Base-by-base conservation (phyloP, 2,888 invertebrate species). In the Zaprionus bogoriensis region DNA sequence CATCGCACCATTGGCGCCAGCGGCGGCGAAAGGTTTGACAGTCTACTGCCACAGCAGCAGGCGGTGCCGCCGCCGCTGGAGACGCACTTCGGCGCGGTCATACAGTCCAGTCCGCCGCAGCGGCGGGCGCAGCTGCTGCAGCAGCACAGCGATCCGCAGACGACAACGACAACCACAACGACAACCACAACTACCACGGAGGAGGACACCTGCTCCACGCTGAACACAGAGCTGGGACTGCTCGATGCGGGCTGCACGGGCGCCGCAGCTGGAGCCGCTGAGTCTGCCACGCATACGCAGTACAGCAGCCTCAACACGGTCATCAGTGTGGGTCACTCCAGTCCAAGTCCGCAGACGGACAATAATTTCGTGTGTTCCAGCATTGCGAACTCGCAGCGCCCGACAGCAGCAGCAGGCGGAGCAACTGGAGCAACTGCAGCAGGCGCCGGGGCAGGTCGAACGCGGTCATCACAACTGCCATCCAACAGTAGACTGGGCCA, bases 71-170 rank as follows among this genome's bases (percentile, higher is more conserved):
- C 83, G 7, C 85, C 89, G 2, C 52, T 90, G 20, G 90, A 89
- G 48, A 89, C 90, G 1, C 90, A 90, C 48, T 90, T 90, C 22
- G 90, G 89, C 0, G 62, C 88, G 36, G 66, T 89, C 7, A 77
- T 89, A 39, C n/a, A n/a, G n/a, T 70, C 81, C 70, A 89, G 84
- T 68, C 87, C 89, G 17, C 82, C 86, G 30, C 86, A 77, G 27
- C 74, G 89, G 6, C 87, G 89, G 0, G 88, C 82, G 0, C 88
- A 89, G 10, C 68, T 90, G 20, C 69, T 90, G 57, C 90, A 90
- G 52, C 90, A 90, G 67, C 83, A 85, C 54, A 90, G 90, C 52
- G 89, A 90, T 76, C 89, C 90, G 12, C 90, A 91, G 64, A 90
- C 88, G 57, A 89, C 88, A 45, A 67, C 84, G 59, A 85, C 88